Conservation (phyloP, 2,797 vertebrate genomes). For the Toxotes lorentzi region DNA sequence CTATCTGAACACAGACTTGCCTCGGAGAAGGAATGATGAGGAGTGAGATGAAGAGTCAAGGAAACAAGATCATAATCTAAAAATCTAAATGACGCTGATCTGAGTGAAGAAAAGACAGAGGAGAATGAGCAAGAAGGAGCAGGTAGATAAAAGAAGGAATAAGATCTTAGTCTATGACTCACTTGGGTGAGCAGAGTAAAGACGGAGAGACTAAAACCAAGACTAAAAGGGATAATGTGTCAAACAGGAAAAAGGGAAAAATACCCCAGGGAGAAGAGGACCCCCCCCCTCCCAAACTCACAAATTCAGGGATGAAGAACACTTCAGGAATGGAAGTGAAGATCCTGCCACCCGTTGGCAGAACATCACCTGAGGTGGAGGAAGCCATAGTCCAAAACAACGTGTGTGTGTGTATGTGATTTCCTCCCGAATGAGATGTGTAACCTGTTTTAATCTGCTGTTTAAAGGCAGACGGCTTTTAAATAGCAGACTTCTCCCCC, state of each 20-base stretch:
- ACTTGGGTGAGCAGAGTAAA: not conserved
- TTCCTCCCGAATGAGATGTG: constrained; percentile 41
- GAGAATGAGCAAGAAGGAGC: not conserved
- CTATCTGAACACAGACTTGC: not conserved
- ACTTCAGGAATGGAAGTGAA: constrained; percentile 86
- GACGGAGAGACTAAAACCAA: not conserved
- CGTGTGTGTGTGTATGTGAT: constrained; percentile 8
- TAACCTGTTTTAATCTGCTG: constrained; percentile 49
- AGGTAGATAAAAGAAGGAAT: not conserved
- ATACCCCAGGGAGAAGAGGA: not conserved
- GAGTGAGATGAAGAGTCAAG: not conserved
- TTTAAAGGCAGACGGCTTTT: no score
- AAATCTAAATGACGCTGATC: constrained; percentile 14
- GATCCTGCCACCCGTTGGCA: constrained; percentile 85
- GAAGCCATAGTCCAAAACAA: constrained; percentile 79
- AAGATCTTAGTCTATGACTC: not conserved
- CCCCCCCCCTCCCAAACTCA: constrained; percentile 76
- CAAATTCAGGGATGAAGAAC: constrained; percentile 89
- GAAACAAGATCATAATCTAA: constrained; percentile 2
- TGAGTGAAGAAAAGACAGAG: not conserved
- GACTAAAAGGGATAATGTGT: not conserved
- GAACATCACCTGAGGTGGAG: constrained; percentile 59
- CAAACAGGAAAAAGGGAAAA: not conserved
- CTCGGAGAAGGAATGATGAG: not conserved
- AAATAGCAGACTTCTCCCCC: not conserved